phyloP scores from a whole-genome alignment of 2,888 invertebrate genomes.

The Mystacides longicornis region DNA sequence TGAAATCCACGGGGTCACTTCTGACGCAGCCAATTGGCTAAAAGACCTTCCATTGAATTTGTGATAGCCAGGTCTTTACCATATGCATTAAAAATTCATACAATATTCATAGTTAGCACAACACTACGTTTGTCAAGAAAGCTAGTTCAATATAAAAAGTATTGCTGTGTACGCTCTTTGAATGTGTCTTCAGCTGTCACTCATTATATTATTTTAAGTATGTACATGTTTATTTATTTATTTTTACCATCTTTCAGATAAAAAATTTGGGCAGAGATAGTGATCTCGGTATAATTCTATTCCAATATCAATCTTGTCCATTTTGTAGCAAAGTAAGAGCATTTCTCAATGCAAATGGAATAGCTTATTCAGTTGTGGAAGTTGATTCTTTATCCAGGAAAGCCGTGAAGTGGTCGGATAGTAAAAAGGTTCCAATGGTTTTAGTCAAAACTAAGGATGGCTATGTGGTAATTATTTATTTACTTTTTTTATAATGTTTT shows the following conservation, averaged over 20 bases:
- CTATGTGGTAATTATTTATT: conserved; percentile 50
- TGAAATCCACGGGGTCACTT: too few species aligned
- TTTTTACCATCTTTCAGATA: neutral
- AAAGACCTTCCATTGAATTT: too few species aligned
- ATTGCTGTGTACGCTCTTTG: too few species aligned
- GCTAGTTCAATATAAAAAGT: too few species aligned
- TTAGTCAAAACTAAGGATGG: conserved; percentile 66
- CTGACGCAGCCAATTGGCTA: too few species aligned
- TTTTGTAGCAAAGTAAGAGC: conserved; percentile 94
- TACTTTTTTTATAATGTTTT: neutral
- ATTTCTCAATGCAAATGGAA: conserved; percentile 84
- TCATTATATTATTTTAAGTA: too few species aligned
- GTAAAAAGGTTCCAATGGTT: conserved; percentile 92
- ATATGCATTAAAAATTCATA: too few species aligned
- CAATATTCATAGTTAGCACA: too few species aligned
- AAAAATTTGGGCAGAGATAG: neutral
- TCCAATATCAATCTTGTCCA: conserved; percentile 96
- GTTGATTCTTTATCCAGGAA: conserved; percentile 92
- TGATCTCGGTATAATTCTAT: conserved; percentile 43
- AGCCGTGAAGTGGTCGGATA: conserved; percentile 87
- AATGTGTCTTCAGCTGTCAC: too few species aligned
- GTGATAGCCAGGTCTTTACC: too few species aligned
- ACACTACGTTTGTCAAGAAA: too few species aligned
- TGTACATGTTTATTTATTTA: neutral
- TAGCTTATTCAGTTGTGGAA: conserved; percentile 93